Percentiles rank a stretch among this genome's conserved stretches.
These are phyloP conservation scores for Aurelia aurita complex sp. Pacific DNA, from an alignment of 30 jellyfish, hydroid and myxozoan genomes.

Conservation along the genomic window DNA sequence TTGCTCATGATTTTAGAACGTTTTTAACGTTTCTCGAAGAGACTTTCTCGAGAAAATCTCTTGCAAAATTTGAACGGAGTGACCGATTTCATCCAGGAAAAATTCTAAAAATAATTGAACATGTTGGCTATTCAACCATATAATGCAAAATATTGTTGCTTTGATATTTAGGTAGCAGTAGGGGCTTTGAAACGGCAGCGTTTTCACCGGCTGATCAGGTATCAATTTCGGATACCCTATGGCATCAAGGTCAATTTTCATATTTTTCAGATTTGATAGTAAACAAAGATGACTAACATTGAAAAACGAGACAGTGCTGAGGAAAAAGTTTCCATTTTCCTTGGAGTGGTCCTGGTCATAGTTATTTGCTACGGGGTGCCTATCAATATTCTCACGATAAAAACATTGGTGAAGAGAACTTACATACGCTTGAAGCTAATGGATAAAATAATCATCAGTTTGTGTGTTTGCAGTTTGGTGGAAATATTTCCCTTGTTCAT, in stretches of 20 bases:
- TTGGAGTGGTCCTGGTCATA: conserved; percentile 13
- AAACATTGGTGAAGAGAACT: not conserved
- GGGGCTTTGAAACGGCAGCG: too few relatives aligned
- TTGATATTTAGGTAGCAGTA: too few relatives aligned
- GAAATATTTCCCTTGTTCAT: conserved; percentile 44
- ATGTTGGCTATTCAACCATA: too few relatives aligned
- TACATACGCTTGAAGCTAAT: not conserved
- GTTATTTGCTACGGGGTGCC: conserved; percentile 25
- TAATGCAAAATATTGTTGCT: too few relatives aligned
- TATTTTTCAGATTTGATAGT: not conserved
- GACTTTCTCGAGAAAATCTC: too few relatives aligned
- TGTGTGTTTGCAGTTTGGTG: conserved; percentile 42
- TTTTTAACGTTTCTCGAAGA: too few relatives aligned
- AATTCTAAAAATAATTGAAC: too few relatives aligned
- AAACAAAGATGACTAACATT: not conserved
- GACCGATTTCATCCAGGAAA: too few relatives aligned
- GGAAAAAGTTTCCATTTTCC: not conserved
- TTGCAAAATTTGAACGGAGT: too few relatives aligned
- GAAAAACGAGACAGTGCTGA: not conserved
- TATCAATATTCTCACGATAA: conserved; percentile 7
- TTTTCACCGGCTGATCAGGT: too few relatives aligned
- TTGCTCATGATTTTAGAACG: too few relatives aligned
- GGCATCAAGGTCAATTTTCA: not conserved
- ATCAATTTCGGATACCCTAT: too few relatives aligned
- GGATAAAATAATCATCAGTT: conserved; percentile 49